These are phyloP conservation scores for Syngnathus floridae DNA, from an alignment of 2,113 vertebrate genomes.

Conservation along the genomic window DNA sequence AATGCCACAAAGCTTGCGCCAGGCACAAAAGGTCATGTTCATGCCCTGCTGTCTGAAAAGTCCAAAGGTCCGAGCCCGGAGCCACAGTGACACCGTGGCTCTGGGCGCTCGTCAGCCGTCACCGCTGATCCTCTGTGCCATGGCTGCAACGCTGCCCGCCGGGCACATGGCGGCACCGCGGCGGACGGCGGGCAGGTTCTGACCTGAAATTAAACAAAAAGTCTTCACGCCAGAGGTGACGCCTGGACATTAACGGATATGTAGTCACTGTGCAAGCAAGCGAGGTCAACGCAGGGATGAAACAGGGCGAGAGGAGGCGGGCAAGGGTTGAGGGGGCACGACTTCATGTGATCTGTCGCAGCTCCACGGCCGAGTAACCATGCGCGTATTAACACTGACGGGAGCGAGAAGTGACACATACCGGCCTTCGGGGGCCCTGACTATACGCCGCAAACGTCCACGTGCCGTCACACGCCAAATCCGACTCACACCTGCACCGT, in stretches of 20 bases:
- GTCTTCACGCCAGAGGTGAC: conserved; percentile 51
- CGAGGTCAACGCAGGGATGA: neutral
- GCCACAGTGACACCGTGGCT: conserved; percentile 33
- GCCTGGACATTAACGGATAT: conserved; percentile 43
- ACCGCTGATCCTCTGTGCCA: conserved; percentile 36
- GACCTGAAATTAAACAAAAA: conserved; percentile 65
- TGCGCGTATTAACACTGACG: conserved; percentile 69
- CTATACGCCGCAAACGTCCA: neutral
- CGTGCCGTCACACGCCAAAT: neutral
- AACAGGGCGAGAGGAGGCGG: conserved; percentile 13
- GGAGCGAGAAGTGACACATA: conserved; percentile 69
- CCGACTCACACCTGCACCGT: conserved; percentile 1
- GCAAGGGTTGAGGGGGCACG: conserved; percentile 9
- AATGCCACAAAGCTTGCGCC: neutral
- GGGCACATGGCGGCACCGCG: conserved; percentile 14
- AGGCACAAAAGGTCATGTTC: neutral
- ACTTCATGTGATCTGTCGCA: conserved; percentile 59
- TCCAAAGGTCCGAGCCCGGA: conserved; percentile 30
- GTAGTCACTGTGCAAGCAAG: conserved; percentile 28
- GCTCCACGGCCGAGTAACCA: conserved; percentile 62
- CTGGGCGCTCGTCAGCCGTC: conserved; percentile 26
- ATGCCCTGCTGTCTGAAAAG: neutral
- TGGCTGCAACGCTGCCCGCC: conserved; percentile 9
- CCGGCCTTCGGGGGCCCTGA: conserved; percentile 49
- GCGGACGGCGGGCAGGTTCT: conserved; percentile 47